Conservation (phyloP, 2,888 invertebrate genomes). For the Dolomedes plantarius region DNA sequence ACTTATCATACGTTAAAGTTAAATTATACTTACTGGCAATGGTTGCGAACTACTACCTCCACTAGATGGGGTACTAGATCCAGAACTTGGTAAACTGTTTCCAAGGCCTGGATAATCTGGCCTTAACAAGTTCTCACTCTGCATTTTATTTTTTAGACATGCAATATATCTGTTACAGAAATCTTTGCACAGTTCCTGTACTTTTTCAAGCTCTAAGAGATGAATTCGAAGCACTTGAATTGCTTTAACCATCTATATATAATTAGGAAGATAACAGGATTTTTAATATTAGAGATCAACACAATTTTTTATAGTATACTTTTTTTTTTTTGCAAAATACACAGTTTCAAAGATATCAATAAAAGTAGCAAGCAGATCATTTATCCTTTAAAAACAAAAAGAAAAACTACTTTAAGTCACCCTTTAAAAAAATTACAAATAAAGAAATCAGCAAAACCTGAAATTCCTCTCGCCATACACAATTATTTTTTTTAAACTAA, state of each 20-base stretch:
- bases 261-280: not conserved
- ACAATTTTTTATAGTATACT: too few relatives aligned
- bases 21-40: constrained; percentile 45
- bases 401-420: too few relatives aligned
- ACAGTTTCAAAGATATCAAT: too few relatives aligned
- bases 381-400: too few relatives aligned
- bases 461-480: too few relatives aligned
- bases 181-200: constrained; percentile 94
- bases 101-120: constrained; percentile 71
- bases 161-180: constrained; percentile 91
- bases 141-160: constrained; percentile 81
- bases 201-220: constrained; percentile 93
- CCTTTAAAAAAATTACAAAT: too few relatives aligned
- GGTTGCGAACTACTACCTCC: constrained; percentile 54
- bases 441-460: too few relatives aligned
- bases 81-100: constrained; percentile 62
- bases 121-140: constrained; percentile 88
- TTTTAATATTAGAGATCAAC: too few relatives aligned
- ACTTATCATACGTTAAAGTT: too few relatives aligned
- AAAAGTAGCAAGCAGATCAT: too few relatives aligned
- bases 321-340: too few relatives aligned
- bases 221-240: constrained; percentile 95
- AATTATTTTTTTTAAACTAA: too few relatives aligned
- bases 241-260: constrained; percentile 86
- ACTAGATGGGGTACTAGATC: constrained; percentile 64